Conservation (phyloP, 2,113 vertebrate species). For the Cardinalis cardinalis region DNA sequence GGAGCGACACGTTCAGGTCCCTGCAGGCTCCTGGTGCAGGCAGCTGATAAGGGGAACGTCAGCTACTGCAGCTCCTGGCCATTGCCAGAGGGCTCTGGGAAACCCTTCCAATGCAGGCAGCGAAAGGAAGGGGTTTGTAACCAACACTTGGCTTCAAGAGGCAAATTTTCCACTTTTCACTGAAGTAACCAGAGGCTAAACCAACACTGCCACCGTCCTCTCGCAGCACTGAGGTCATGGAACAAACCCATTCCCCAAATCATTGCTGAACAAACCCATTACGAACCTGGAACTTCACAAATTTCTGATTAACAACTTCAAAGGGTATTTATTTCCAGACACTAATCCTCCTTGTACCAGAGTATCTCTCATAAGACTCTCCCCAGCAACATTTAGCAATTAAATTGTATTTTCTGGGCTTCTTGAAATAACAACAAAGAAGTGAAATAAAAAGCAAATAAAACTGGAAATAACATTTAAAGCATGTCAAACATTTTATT, state of each 20-base stretch:
- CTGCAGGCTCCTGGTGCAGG: background rate
- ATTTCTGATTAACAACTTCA: slow-evolving; percentile 4
- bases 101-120: background rate
- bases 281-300: background rate
- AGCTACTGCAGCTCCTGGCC: background rate
- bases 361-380: slow-evolving; percentile 20
- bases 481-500: slow-evolving; percentile 59
- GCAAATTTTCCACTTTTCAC: background rate
- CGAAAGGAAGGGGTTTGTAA: background rate
- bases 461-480: slow-evolving; percentile 61
- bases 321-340: background rate
- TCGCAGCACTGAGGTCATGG: background rate
- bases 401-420: slow-evolving; percentile 52
- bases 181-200: background rate
- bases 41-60: background rate
- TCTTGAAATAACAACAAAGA: slow-evolving; percentile 44
- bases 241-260: background rate
- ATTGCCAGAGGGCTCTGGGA: background rate
- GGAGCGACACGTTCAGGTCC: background rate
- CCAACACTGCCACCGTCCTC: accelerated
- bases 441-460: slow-evolving; percentile 60
- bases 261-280: background rate
- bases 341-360: background rate
- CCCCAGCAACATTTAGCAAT: slow-evolving; percentile 38
- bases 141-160: background rate